Conservation (phyloP, 1,140 invertebrate species). For the Caerostris darwini region DNA sequence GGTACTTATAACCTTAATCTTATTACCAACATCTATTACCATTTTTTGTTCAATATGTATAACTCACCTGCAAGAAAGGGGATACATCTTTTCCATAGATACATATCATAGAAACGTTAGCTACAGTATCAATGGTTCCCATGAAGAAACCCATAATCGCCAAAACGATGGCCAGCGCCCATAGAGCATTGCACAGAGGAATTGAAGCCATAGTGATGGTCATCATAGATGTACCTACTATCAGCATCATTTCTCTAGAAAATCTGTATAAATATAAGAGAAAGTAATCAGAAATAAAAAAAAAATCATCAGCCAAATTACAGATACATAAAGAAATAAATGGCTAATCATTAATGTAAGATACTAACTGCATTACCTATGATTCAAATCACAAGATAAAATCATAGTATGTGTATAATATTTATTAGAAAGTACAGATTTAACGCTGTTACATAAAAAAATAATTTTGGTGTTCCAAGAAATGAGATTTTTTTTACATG, state of each 20-base stretch:
- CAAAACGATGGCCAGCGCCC: constrained; percentile 81
- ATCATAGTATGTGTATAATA: too few species aligned
- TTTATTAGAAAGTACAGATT: too few species aligned
- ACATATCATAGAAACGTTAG: constrained; percentile 84
- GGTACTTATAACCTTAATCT: constrained; percentile 84
- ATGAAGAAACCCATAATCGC: constrained; percentile 84
- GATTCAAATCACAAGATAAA: too few species aligned
- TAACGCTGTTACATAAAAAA: too few species aligned
- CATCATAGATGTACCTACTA: constrained; percentile 82
- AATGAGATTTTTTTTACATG: too few species aligned
- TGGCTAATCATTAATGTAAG: too few species aligned
- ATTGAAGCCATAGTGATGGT: constrained; percentile 83
- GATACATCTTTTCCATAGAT: constrained; percentile 83
- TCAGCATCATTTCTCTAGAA: constrained; percentile 81
- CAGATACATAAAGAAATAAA: too few species aligned
- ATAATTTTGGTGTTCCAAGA: too few species aligned
- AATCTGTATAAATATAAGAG: constrained; percentile 78
- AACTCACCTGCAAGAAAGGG: constrained; percentile 83
- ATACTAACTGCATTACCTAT: too few species aligned
- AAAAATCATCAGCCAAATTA: too few species aligned
- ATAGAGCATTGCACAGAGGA: constrained; percentile 81
- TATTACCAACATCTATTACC: too few species aligned
- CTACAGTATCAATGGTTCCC: constrained; percentile 84
- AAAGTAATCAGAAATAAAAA: too few species aligned
- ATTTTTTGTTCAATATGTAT: not conserved